Evolutionary conservation across 2,113 vertebrate genomes (phyloP), one percentile per base, ranked within the genome.

Genomic region (Myrmophylax atrothorax): DNA sequence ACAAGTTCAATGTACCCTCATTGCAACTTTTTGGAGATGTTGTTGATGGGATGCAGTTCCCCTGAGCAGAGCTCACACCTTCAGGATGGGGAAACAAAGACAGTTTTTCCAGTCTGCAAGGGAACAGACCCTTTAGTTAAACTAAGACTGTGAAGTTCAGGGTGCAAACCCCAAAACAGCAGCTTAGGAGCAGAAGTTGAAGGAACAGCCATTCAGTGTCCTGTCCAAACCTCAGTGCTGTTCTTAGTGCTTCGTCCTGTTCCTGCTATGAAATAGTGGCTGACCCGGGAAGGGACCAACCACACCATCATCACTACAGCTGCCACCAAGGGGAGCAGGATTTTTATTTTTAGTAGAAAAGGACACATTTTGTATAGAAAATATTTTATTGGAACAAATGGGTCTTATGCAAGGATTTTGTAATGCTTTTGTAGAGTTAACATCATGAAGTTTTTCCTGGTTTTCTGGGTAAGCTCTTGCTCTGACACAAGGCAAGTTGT

Each of bases 161-260:
- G 42, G 10, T 70, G 37, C 29, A 82, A 78, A 52, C 29, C 28
- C 50, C 31, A 12, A 23, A 66, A 31, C 0, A 0, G 35, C 46
- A 87, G 9, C 10, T 42, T n/a, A 12, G 52, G 62, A 84, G 53
- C 24, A 69, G 56, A 56, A 72, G 18, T 26, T 50, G 31, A 49
- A 78, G 60, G 4, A 75, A 33, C 81, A 86, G 52, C 28, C 70
- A 10, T 15, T 24, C 53, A 55, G 47, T 1, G 14, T 18, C 66
- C 72, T 52, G 35, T 15, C 44, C 26, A 59, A 70, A 66, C 7
- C 44, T 44, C 47, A 55, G 44, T 22, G 46, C 29, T 75, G 35
- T 28, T 75, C 38, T 40, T 40, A 7, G 6, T 12, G 8, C 73
- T 56, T 47, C 0, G 0, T 53, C 37, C 68, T 6, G 1, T 24